Percentiles rank a stretch among this genome's conserved stretches.
Conservation (phyloP, 2,888 invertebrate genomes). For the Plebejus argus region DNA sequence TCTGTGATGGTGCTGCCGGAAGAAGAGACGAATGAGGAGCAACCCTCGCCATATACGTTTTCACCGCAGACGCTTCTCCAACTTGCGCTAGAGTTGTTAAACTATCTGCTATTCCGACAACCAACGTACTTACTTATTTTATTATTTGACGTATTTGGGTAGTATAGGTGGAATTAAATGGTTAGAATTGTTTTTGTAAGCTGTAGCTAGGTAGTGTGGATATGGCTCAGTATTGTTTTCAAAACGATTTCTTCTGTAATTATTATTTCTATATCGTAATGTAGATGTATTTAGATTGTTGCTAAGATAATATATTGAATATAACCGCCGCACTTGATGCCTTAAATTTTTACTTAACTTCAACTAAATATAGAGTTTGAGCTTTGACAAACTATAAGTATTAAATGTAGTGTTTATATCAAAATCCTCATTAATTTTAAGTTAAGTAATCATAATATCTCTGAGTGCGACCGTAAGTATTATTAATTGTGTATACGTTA, state of each 20-base stretch:
- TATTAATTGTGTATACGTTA: too few species aligned
- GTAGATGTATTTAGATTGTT: background rate
- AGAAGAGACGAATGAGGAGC: background rate
- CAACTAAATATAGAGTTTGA: too few species aligned
- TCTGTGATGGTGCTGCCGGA: background rate
- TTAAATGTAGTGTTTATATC: too few species aligned
- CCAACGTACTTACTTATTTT: slow-evolving; percentile 12
- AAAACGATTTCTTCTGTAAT: background rate
- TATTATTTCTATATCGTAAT: background rate
- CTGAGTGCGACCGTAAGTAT: too few species aligned
- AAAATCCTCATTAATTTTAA: too few species aligned
- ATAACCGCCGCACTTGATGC: too few species aligned
- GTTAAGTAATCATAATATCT: too few species aligned
- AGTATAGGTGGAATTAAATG: background rate
- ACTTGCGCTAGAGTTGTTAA: background rate
- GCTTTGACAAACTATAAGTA: too few species aligned
- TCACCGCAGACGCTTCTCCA: background rate
- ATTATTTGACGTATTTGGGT: background rate
- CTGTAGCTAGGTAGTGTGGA: background rate
- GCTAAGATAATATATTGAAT: background rate
- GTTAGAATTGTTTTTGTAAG: background rate
- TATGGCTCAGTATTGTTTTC: background rate
- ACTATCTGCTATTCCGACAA: background rate
- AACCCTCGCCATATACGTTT: background rate
- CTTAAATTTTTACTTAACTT: too few species aligned